Evolutionary conservation across 2,797 vertebrate species (phyloP).

Genomic region (Tympanoctomys barrerae): DNA sequence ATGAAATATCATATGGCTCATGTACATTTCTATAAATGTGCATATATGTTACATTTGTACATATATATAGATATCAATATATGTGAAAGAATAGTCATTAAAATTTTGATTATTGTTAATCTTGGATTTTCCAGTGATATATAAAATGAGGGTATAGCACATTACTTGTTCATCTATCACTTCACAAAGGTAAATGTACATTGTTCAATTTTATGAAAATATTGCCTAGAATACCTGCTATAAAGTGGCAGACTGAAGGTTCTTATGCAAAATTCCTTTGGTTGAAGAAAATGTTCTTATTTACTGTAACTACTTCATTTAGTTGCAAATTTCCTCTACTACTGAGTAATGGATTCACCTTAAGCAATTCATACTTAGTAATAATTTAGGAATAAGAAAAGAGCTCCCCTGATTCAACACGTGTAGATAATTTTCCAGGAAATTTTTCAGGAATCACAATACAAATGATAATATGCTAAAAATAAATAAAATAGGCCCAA

Average conservation of each 20-base stretch:
- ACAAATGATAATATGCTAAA: slow-evolving; percentile 20
- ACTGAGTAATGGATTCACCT: not conserved
- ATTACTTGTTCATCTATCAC: slow-evolving; percentile 67
- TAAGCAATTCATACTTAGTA: slow-evolving; percentile 21
- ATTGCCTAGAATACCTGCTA: slow-evolving; percentile 35
- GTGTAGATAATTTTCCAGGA: not conserved
- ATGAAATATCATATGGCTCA: not conserved
- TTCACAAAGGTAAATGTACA: slow-evolving; percentile 47
- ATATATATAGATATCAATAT: not conserved
- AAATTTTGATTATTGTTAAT: not conserved
- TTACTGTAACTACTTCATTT: not conserved
- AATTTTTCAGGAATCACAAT: slow-evolving; percentile 12
- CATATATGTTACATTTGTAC: not conserved
- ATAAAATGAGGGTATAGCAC: slow-evolving; percentile 51
- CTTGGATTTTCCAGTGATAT: not conserved
- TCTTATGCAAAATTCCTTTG: slow-evolving; percentile 11
- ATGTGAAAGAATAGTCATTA: not conserved
- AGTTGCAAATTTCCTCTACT: slow-evolving; percentile 31
- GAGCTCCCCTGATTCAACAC: not conserved
- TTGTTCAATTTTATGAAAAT: slow-evolving; percentile 28
- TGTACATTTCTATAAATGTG: not conserved
- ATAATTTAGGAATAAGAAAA: slow-evolving; percentile 21
- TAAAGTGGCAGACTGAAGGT: not conserved
- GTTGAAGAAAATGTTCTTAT: not conserved
- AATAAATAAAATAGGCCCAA: slow-evolving; percentile 31